A percentile compares a stretch with the other conserved stretches of the same genome.
Evolutionary conservation across 2,797 vertebrate species (phyloP).

Genomic region (Tragelaphus eurycerus): DNA sequence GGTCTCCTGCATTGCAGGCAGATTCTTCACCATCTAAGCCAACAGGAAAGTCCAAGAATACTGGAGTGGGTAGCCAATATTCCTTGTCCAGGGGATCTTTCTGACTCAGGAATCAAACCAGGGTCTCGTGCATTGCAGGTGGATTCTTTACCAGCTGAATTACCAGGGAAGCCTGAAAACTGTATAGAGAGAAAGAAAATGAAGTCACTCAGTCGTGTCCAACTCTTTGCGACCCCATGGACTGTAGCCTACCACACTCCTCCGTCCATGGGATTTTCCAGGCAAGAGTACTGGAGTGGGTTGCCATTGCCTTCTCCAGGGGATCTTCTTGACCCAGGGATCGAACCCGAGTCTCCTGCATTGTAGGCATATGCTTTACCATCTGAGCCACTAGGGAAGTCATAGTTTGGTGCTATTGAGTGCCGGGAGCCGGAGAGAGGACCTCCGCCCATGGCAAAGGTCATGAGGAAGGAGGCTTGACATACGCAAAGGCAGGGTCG

Average conservation of each 20-base stretch:
- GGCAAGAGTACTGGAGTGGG: background rate
- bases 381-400: background rate
- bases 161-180: background rate
- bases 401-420: background rate
- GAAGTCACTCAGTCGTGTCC: too few species aligned
- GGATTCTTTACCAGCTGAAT: background rate
- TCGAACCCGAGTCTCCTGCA: accelerated
- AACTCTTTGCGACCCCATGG: too few species aligned
- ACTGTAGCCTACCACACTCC: too few species aligned
- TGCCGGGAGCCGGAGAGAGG: too few species aligned
- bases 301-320: background rate
- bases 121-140: background rate
- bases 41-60: background rate
- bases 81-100: background rate
- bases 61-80: background rate
- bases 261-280: too few species aligned
- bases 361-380: background rate
- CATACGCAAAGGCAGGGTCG: too few species aligned
- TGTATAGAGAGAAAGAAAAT: background rate
- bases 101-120: background rate
- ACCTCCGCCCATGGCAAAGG: too few species aligned
- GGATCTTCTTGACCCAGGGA: background rate
- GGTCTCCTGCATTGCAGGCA: background rate
- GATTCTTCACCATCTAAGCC: background rate
- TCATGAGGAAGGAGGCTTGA: too few species aligned